A percentile compares a stretch with the other conserved stretches of the same genome.
Evolutionary conservation across 1,140 invertebrate genomes (phyloP).

Genomic region (Drosophila kanapiae): DNA sequence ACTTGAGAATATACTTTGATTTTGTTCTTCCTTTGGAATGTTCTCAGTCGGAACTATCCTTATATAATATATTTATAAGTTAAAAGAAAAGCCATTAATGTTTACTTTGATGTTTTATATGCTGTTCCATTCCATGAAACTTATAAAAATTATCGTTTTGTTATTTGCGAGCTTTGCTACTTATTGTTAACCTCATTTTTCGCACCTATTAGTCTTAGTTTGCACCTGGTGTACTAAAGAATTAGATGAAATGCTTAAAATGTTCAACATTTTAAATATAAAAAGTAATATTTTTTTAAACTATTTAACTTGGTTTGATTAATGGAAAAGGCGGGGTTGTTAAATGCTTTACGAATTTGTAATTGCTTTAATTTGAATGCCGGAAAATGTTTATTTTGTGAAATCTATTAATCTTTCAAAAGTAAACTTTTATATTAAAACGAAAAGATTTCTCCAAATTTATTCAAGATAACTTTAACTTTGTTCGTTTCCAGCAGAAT

Average conservation of each 20-base stretch:
- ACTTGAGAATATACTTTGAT: too few relatives aligned
- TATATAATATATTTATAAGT: too few relatives aligned
- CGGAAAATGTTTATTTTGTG: too few relatives aligned
- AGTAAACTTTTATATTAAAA: too few relatives aligned
- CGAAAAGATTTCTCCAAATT: too few relatives aligned
- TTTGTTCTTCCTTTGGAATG: background rate
- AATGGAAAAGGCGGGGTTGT: too few relatives aligned
- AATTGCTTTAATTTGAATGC: background rate
- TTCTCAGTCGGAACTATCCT: background rate
- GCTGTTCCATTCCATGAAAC: background rate
- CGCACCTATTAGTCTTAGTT: background rate
- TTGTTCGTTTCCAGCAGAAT: too few relatives aligned
- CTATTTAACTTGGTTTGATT: background rate
- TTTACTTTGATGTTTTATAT: background rate
- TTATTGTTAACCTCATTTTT: background rate
- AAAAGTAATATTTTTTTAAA: background rate
- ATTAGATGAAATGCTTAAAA: background rate
- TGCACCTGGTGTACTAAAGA: constrained; percentile 4
- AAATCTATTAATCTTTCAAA: too few relatives aligned
- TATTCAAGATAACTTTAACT: too few relatives aligned
- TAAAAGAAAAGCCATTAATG: too few relatives aligned
- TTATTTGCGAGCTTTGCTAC: constrained; percentile 1
- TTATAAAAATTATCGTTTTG: too few relatives aligned
- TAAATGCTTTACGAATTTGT: background rate
- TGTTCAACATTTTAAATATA: background rate